Evolutionary conservation across 2,113 vertebrate genomes (phyloP).

Genomic region (Argyrosomus japonicus): DNA sequence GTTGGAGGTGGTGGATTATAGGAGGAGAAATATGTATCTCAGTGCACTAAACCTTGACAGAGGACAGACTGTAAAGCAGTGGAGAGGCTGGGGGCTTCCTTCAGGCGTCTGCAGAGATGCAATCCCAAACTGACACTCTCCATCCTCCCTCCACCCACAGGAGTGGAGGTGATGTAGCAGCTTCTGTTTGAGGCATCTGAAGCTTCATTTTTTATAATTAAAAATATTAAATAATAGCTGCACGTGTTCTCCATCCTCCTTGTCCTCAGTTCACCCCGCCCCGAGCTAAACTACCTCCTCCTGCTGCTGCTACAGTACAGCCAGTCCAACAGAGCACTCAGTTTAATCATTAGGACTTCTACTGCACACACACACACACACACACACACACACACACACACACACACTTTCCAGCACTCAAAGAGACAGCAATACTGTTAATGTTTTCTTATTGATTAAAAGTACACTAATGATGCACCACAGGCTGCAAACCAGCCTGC

Average conservation of each 20-base stretch:
- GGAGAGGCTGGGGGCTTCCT: conserved; percentile 48
- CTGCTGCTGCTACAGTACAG: conserved; percentile 36
- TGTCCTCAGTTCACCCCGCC: conserved; percentile 59
- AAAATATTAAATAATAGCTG: no score
- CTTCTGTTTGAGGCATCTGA: not conserved
- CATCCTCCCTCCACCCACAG: not conserved
- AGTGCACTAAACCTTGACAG: conserved; percentile 73
- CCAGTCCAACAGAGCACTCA: conserved; percentile 59
- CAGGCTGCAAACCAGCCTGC: conserved; percentile 14
- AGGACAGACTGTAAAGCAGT: conserved; percentile 66
- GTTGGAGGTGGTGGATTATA: conserved; percentile 14
- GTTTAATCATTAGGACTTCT: conserved; percentile 58
- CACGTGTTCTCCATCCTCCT: not conserved
- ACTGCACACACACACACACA: conserved; percentile 16
- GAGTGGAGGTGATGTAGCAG: not conserved
- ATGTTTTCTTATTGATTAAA: conserved; percentile 65
- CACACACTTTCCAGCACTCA: conserved; percentile 27
- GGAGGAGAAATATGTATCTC: conserved; percentile 26
- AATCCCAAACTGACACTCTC: conserved; percentile 14
- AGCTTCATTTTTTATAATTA: not conserved
- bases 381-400: not conserved
- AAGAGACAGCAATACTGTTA: conserved; percentile 54
- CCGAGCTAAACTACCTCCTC: conserved; percentile 14
- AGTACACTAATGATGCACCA: conserved; percentile 31
- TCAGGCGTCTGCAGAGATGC: conserved; percentile 49